phyloP scores from a whole-genome alignment of 2,797 vertebrate genomes.

The Carduelis carduelis region DNA sequence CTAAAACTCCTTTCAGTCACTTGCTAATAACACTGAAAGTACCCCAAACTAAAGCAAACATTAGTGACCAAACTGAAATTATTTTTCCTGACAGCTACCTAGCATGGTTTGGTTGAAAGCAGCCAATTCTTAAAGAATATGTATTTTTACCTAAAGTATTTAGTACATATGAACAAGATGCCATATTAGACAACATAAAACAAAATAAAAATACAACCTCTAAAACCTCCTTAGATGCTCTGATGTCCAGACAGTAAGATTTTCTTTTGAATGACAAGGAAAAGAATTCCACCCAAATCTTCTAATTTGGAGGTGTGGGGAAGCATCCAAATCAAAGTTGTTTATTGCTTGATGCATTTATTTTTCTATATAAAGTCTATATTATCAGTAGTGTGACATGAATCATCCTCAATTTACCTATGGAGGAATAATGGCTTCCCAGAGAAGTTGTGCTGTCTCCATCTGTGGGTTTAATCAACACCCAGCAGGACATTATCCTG shows the following conservation, averaged over 20 bases:
- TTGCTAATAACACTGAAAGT: neutral
- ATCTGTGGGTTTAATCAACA: neutral
- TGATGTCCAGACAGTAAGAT: neutral
- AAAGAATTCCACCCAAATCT: rapidly evolving
- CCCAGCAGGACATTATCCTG: neutral
- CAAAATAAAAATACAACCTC: neutral
- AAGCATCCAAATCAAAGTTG: neutral
- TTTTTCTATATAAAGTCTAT: neutral
- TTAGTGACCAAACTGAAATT: neutral
- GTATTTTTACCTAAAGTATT: neutral
- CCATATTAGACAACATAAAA: neutral
- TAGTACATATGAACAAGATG: neutral
- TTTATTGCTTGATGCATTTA: neutral
- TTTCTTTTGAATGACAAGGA: neutral
- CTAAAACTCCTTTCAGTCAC: neutral
- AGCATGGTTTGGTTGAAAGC: neutral
- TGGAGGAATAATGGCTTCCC: neutral
- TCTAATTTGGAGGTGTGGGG: rapidly evolving
- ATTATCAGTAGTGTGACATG: neutral
- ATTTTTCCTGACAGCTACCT: neutral
- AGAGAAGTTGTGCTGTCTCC: neutral
- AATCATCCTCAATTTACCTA: neutral
- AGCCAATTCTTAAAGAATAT: neutral
- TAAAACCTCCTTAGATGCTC: rapidly evolving
- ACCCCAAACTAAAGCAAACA: neutral